Evolutionary conservation across 2,113 vertebrate genomes (phyloP), one percentile per base, ranked within the genome.

Genomic region (Thalassoma bifasciatum): DNA sequence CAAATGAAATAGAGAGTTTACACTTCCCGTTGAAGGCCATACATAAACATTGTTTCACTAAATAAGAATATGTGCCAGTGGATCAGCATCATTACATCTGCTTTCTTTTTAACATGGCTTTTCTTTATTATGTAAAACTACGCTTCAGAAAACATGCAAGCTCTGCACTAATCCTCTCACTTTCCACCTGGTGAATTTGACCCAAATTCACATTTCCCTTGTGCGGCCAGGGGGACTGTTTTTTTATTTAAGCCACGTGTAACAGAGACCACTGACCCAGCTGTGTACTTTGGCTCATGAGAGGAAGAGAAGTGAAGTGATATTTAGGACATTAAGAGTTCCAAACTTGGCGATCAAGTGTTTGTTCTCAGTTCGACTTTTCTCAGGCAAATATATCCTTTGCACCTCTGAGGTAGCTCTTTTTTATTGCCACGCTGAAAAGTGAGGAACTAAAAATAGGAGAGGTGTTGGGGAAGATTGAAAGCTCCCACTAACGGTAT

Each of bases 171-270:
- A 92, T 88, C 87, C 83, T 83, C 83, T 91, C 85, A 74, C 88
- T 92, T 89, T 91, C 89, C 93, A 94, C 93, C 91, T 91, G 86
- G 88, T 85, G 83, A 89, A 91, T 88, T 51, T 91, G 90, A 94
- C 92, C 92, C 90, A 89, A 90, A 92, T 94, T 92, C 87, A 70
- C 72, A 79, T 89, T 87, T 87, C 88, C 86, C 67, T 53, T 58
- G 47, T 85, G 91, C 24, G 56, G 73, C 86, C 76, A 63, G 53
- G 65, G 46, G 84, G 76, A 79, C 80, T 69, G 65, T 83, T 79
- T 89, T 34, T 75, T 88, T 91, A 91, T 92, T 92, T 75, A 92
- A 92, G 84, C 89, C 90, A 89, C 71, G 67, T 91, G 91, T 92
- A 89, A 90, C 85, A 26, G 84, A 90, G 84, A 86, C 79, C 84